A percentile compares a stretch with the other conserved stretches of the same genome.
Evolutionary conservation across 2,797 vertebrate species (phyloP).

Genomic region (Discoglossus pictus): DNA sequence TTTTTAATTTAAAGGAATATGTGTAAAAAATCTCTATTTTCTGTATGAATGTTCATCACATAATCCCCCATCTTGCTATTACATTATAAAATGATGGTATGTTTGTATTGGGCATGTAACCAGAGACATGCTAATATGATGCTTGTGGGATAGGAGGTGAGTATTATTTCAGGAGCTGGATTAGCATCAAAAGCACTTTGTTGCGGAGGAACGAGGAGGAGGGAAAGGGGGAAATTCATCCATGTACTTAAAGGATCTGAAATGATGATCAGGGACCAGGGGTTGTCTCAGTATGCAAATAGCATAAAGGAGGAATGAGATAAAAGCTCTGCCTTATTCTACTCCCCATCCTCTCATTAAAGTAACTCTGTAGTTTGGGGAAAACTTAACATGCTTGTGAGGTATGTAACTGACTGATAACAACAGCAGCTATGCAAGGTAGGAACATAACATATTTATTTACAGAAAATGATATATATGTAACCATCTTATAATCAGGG

Average conservation of each 20-base stretch:
- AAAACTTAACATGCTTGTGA: too few relatives aligned
- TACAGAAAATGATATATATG: too few relatives aligned
- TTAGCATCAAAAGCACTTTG: constrained; percentile 25
- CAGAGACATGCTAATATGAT: neutral
- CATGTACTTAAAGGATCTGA: neutral
- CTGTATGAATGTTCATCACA: constrained; percentile 25
- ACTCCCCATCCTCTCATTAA: constrained; percentile 28
- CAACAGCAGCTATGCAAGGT: too few relatives aligned
- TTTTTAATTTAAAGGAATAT: too few relatives aligned
- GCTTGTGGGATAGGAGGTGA: neutral
- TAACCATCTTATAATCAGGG: too few relatives aligned
- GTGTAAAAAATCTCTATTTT: too few relatives aligned
- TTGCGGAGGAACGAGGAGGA: neutral
- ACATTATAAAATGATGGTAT: constrained; percentile 5
- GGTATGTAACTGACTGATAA: too few relatives aligned
- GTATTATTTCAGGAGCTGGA: neutral
- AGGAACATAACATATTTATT: too few relatives aligned
- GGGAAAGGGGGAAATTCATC: neutral
- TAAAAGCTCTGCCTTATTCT: constrained; percentile 23
- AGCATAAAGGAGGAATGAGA: neutral
- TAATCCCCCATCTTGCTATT: neutral
- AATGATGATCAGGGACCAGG: neutral
- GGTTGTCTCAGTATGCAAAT: constrained; percentile 26
- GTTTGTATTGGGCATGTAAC: neutral
- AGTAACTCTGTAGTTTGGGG: constrained; percentile 5